phyloP scores from a whole-genome alignment of 2,113 vertebrate species.

The Cettia cetti region DNA sequence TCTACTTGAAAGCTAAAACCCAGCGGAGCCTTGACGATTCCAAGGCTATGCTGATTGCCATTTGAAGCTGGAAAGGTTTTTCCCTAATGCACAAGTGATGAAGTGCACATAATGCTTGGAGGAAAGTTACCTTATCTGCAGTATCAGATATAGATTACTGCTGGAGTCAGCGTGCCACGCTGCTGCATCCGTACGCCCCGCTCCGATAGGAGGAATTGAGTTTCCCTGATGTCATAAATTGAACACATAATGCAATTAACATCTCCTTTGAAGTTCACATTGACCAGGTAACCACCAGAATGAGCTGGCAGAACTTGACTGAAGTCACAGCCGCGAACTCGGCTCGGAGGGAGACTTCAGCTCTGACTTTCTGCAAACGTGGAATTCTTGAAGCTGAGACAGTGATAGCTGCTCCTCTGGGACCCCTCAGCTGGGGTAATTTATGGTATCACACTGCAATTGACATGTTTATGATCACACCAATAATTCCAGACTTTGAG shows the following conservation, averaged over 20 bases:
- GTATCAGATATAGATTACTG: constrained; percentile 64
- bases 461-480: neutral
- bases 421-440: neutral
- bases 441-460: neutral
- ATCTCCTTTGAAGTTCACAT: constrained; percentile 37
- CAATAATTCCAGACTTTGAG: neutral
- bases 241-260: constrained; percentile 28
- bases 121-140: constrained; percentile 64
- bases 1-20: neutral
- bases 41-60: constrained; percentile 51
- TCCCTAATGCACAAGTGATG: constrained; percentile 60
- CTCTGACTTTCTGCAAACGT: neutral
- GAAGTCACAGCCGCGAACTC: neutral
- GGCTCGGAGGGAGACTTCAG: neutral
- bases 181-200: neutral
- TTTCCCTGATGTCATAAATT: constrained; percentile 55
- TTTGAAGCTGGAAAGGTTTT: constrained; percentile 47
- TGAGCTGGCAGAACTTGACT: constrained; percentile 8
- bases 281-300: neutral
- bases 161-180: constrained; percentile 36
- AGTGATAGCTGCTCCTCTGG: neutral
- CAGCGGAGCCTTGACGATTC: neutral
- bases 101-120: constrained; percentile 9
- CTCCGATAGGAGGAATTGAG: constrained; percentile 8
- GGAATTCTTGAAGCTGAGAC: neutral